These are phyloP conservation scores for Lithophane leautieri DNA, from an alignment of 2,888 invertebrate genomes.

Conservation along the genomic window DNA sequence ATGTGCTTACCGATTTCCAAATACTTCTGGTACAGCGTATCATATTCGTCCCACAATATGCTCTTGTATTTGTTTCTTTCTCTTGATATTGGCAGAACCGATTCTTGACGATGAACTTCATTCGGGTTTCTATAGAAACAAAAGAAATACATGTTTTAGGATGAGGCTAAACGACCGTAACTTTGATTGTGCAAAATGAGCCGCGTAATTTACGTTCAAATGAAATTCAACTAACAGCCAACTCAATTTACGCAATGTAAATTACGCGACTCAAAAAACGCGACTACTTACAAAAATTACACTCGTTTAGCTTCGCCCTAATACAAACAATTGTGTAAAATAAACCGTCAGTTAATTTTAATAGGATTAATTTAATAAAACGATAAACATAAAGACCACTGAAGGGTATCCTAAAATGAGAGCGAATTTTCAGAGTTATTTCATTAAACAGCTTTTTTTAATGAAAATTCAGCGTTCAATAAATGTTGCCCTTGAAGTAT, in stretches of 20 bases:
- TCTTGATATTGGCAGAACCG: conserved; percentile 94
- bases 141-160: not conserved
- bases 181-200: not conserved
- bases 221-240: not conserved
- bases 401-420: conserved; percentile 4
- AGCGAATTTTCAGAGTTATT: conserved; percentile 10
- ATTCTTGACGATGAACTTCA: conserved; percentile 95
- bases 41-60: conserved; percentile 97
- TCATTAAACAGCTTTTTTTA: conserved; percentile 12
- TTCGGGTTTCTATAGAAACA: conserved; percentile 93
- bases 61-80: conserved; percentile 96
- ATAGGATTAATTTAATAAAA: conserved; percentile 7
- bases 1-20: conserved; percentile 95
- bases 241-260: not conserved
- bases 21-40: conserved; percentile 97
- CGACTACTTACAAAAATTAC: not conserved
- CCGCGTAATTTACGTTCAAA: not conserved
- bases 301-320: too few relatives aligned
- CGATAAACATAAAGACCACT: conserved; percentile 3
- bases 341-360: not conserved
- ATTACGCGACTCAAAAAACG: not conserved
- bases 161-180: not conserved
- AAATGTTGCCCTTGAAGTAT: conserved; percentile 13
- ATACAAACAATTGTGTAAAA: not conserved
- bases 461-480: conserved; percentile 26